Evolutionary conservation across 2,888 invertebrate species (phyloP).

Genomic region (Cetonia aurata): DNA sequence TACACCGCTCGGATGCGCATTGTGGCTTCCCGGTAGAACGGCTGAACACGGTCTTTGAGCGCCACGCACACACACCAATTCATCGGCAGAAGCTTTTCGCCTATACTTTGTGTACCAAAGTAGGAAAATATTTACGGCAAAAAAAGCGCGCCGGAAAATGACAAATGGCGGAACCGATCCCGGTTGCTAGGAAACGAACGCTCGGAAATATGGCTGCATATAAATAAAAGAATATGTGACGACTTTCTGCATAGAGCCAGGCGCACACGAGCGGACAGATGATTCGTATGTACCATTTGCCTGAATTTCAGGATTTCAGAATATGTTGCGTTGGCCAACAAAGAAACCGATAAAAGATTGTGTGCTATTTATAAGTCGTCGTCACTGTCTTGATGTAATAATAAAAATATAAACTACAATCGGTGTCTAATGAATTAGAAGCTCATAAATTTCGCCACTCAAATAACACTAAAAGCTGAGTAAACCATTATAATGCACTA

Average conservation of each 20-base stretch:
- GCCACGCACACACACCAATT: conserved; percentile 3
- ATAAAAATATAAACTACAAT: no score
- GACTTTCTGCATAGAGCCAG: conserved; percentile 59
- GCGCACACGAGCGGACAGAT: conserved; percentile 8
- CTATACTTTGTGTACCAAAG: conserved; percentile 58
- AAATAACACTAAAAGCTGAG: no score
- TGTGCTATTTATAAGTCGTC: no score
- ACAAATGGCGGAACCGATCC: conserved; percentile 61
- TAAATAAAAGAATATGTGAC: conserved; percentile 63
- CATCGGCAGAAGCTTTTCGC: conserved; percentile 53
- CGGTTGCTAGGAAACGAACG: conserved; percentile 62
- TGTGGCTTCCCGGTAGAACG: conserved; percentile 42
- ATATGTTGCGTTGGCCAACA: no score
- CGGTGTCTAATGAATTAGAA: no score
- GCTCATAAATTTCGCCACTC: no score
- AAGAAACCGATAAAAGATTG: no score
- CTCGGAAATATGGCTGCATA: conserved; percentile 64
- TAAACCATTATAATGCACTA: no score
- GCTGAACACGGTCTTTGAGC: conserved; percentile 6
- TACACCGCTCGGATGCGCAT: conserved; percentile 52
- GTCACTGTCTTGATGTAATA: no score
- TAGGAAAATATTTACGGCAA: conserved; percentile 62
- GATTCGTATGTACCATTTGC: background rate
- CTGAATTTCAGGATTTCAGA: no score
- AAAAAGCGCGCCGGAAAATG: conserved; percentile 54